Conservation (phyloP, 2,888 invertebrate species). For the Tenthredo mesomela region DNA sequence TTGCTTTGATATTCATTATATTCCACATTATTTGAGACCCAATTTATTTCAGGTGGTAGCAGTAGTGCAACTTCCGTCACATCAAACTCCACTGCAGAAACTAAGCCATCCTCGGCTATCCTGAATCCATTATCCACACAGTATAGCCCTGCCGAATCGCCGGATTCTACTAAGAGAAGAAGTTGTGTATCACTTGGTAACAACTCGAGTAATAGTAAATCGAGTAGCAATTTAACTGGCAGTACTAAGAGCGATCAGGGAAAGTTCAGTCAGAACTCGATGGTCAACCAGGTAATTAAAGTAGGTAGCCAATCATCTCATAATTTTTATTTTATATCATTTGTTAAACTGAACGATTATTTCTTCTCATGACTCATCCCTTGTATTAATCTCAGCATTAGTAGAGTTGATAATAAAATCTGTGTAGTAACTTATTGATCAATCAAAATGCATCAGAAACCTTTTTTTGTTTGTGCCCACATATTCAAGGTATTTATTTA, state of each 20-base stretch:
- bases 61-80: conserved; percentile 77
- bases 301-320: conserved; percentile 62
- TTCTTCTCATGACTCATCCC: conserved; percentile 39
- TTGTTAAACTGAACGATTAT: conserved; percentile 39
- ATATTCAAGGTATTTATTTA: conserved; percentile 1
- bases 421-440: neutral
- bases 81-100: conserved; percentile 82
- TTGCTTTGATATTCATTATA: neutral
- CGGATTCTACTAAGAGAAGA: conserved; percentile 79
- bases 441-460: neutral
- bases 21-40: neutral
- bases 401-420: neutral
- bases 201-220: conserved; percentile 89
- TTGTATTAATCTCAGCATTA: neutral
- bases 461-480: neutral
- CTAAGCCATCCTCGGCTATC: conserved; percentile 82
- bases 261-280: conserved; percentile 75
- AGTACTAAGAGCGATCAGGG: conserved; percentile 82
- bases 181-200: conserved; percentile 83
- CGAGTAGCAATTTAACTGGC: conserved; percentile 88
- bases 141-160: conserved; percentile 77
- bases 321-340: conserved; percentile 43
- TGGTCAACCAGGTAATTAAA: conserved; percentile 75
- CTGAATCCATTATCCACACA: conserved; percentile 78
- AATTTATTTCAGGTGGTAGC: conserved; percentile 72